Conservation (phyloP, 2,113 vertebrate species). For the Odontophorus gujanensis region DNA sequence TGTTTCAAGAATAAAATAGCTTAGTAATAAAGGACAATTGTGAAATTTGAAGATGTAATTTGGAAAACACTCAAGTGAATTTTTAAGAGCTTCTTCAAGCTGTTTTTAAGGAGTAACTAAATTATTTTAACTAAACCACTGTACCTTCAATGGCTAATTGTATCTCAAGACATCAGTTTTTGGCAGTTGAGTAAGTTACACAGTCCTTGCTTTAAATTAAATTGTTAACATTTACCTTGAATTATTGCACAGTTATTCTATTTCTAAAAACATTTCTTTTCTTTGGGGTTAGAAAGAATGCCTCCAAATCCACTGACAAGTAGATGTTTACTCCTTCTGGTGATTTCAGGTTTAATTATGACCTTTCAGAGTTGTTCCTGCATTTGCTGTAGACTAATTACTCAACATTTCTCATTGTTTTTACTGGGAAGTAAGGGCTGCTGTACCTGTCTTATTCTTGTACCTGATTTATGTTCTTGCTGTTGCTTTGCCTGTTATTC, state of each 20-base stretch:
- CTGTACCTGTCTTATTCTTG: background rate
- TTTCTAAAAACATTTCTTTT: background rate
- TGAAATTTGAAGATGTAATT: background rate
- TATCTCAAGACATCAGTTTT: background rate
- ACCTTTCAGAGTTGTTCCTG: conserved; percentile 15
- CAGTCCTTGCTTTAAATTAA: background rate
- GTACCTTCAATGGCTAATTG: background rate
- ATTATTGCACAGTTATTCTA: background rate
- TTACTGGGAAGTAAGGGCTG: background rate
- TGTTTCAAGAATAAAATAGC: background rate
- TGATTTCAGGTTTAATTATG: conserved; percentile 33
- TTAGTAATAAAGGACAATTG: background rate
- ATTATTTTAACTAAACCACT: background rate
- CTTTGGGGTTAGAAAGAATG: background rate
- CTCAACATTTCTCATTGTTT: background rate
- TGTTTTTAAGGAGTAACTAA: background rate
- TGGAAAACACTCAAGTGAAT: background rate
- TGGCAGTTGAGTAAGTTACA: background rate
- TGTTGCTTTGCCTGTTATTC: background rate
- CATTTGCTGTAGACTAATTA: background rate
- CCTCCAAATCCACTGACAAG: background rate
- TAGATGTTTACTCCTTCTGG: background rate
- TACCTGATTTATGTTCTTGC: background rate
- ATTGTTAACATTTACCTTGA: background rate
- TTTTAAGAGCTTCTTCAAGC: background rate